Evolutionary conservation across 2,797 vertebrate genomes (phyloP), one percentile per base, ranked within the genome.

Genomic region (Octomys mimax): DNA sequence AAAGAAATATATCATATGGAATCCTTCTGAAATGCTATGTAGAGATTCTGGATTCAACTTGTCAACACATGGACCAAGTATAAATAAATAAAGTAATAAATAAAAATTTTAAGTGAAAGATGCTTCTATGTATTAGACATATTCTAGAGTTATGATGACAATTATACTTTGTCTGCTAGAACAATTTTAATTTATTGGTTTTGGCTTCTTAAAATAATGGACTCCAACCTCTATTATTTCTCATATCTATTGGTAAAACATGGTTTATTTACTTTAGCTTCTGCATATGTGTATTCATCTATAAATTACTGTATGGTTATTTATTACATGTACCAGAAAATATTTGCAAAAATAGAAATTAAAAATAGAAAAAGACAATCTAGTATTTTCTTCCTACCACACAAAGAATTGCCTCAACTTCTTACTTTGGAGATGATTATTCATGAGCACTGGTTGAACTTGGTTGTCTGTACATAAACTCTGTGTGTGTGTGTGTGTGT

Each of bases 221-320:
- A 83, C 36, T 79, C 33, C 18, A 73, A 88, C 10, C 49, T 89
- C 6, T 94, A 86, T 70, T 42, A 77, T 62, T 84, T 94, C 75
- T 64, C 19, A 83, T 28, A 59, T 42, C 39, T 71, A 14, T 36
- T 87, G 77, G 36, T 61, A 36, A 89, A 64, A 59, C 36, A 21
- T 1, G 12, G 36, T 86, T 81, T 87, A 79, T 42, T 95, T 78
- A 78, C 18, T 77, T 90, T 79, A 19, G 64, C 24, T 59, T 92
- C 33, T 13, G 36, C 31, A 49, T 26, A 42, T 54, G 33, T 61
- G 14, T 26, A 78, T 73, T 64, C 85, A 49, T 12, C 80, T 62
- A 83, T 83, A 77, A 71, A 87, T 71, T n/a, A 77, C 8, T 66
- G 18, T 33, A 19, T 42, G 49, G 46, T 66, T 21, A 46, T 59